A percentile compares a stretch with the other conserved stretches of the same genome.
Evolutionary conservation across 2,888 invertebrate species (phyloP).

Genomic region (Taphrorychus bicolor): DNA sequence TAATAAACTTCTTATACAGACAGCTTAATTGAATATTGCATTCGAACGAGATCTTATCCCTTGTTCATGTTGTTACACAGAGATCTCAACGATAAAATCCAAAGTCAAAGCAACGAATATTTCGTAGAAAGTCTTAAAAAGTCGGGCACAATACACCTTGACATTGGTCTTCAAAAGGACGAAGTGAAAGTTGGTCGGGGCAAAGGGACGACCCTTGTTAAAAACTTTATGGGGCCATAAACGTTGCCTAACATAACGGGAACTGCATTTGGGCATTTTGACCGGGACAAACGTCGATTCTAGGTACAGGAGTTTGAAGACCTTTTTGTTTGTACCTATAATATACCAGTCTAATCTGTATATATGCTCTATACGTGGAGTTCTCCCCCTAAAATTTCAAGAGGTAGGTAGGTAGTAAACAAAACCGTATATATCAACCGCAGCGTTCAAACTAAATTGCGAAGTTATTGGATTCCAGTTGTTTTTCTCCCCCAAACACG

Average conservation of each 20-base stretch:
- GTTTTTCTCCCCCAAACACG: conserved; percentile 37
- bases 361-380: too few species aligned
- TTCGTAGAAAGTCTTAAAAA: background rate
- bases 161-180: background rate
- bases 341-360: too few species aligned
- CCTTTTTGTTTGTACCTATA: too few species aligned
- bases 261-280: background rate
- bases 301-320: too few species aligned
- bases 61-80: background rate
- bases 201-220: background rate
- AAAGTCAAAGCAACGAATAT: too few species aligned
- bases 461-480: conserved; percentile 40
- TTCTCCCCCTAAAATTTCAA: too few species aligned
- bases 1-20: background rate
- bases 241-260: background rate
- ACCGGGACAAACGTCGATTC: too few species aligned
- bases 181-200: background rate
- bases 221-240: background rate
- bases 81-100: background rate
- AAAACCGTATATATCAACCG: conserved; percentile 28
- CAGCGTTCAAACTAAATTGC: conserved; percentile 29
- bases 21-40: background rate
- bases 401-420: background rate
- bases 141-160: background rate
- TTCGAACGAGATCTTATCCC: background rate